These are phyloP conservation scores for Cryptomyrus ogoouensis DNA, from an alignment of 2,113 vertebrate genomes.

Conservation along the genomic window DNA sequence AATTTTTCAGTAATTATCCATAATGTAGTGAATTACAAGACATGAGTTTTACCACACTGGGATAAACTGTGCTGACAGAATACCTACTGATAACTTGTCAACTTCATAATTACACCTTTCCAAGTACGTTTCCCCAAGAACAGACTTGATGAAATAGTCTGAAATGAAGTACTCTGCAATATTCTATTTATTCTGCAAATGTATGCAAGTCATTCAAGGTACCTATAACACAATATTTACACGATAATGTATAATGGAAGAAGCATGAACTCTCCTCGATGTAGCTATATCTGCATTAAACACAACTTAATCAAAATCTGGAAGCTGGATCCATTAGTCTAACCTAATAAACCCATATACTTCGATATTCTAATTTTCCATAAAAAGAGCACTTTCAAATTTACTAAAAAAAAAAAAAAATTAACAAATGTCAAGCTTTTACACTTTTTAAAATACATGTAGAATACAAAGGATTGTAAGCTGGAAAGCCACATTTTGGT, in stretches of 20 bases:
- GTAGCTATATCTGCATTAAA: background rate
- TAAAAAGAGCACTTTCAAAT: background rate
- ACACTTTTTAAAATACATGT: background rate
- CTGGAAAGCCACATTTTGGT: background rate
- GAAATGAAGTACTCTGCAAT: background rate
- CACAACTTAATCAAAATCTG: background rate
- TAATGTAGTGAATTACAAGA: background rate
- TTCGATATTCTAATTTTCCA: background rate
- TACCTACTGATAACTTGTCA: background rate
- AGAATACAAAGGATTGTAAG: background rate
- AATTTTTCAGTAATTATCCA: background rate
- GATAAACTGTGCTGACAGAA: background rate
- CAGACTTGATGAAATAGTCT: background rate
- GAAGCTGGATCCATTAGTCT: background rate
- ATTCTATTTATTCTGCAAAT: conserved; percentile 22
- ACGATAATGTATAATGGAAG: conserved; percentile 5
- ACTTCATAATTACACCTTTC: background rate
- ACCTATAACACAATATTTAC: background rate
- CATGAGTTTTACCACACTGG: background rate
- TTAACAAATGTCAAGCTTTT: background rate
- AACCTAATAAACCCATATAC: conserved; percentile 7
- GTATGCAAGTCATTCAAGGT: conserved; percentile 20
- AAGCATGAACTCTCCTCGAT: background rate
- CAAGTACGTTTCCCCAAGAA: background rate
- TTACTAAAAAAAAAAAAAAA: background rate